Conservation (phyloP, 2,888 invertebrate genomes). For the Rotaria sp. region DNA sequence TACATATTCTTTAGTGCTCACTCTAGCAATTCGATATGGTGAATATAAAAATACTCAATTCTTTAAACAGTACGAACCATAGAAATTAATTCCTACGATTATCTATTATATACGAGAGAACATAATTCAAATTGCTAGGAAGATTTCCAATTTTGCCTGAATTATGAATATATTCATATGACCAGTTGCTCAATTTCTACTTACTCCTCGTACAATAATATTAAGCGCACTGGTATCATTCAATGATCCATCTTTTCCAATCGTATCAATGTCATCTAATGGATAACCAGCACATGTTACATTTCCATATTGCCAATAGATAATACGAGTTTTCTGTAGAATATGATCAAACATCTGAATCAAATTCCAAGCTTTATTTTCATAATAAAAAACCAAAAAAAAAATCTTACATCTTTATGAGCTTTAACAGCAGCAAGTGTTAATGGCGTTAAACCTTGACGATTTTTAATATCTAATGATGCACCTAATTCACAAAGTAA, state of each 20-base stretch:
- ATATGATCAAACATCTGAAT: constrained; percentile 83
- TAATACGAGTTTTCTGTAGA: constrained; percentile 84
- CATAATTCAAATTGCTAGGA: too few relatives aligned
- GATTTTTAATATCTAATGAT: constrained; percentile 75
- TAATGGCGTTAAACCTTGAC: constrained; percentile 77
- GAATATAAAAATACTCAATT: too few relatives aligned
- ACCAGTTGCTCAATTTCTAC: too few relatives aligned
- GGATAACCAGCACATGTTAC: constrained; percentile 96
- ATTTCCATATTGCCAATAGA: constrained; percentile 90
- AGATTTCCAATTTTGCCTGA: too few relatives aligned
- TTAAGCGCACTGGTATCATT: constrained; percentile 37
- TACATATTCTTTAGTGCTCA: too few relatives aligned
- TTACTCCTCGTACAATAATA: constrained; percentile 35
- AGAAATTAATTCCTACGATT: too few relatives aligned
- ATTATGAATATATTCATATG: too few relatives aligned
- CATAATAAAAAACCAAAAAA: background rate
- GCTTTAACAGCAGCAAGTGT: constrained; percentile 87
- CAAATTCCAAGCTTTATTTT: background rate
- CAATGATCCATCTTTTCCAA: constrained; percentile 37
- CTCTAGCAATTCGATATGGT: too few relatives aligned
- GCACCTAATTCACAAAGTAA: constrained; percentile 87
- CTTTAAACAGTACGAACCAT: too few relatives aligned
- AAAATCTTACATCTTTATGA: constrained; percentile 64
- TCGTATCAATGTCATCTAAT: constrained; percentile 69
- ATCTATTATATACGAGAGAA: too few relatives aligned